These are phyloP conservation scores for Ypsolopha scabrella DNA, from an alignment of 2,888 invertebrate species.

Conservation along the genomic window DNA sequence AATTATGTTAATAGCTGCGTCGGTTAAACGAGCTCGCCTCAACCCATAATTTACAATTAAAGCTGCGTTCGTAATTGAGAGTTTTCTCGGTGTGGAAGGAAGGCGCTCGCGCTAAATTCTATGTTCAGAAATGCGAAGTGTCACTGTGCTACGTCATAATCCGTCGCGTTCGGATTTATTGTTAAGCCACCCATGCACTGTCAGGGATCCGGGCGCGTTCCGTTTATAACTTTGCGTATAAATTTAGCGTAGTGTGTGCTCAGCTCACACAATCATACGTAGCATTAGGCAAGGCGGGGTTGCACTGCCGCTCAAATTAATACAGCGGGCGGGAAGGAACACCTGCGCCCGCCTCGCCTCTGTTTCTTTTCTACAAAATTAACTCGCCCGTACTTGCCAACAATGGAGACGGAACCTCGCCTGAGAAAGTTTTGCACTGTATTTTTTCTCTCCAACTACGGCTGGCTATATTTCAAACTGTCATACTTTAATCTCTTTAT, in stretches of 20 bases:
- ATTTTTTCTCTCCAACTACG: conserved; percentile 54
- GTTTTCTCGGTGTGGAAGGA: not conserved
- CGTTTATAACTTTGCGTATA: conserved; percentile 40
- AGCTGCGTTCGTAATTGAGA: conserved; percentile 27
- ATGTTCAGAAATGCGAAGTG: not conserved
- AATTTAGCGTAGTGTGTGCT: conserved; percentile 44
- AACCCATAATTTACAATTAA: conserved; percentile 56
- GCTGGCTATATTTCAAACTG: conserved; percentile 68
- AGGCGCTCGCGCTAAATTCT: not conserved
- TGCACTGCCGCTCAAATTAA: conserved; percentile 45
- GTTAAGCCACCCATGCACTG: conserved; percentile 22
- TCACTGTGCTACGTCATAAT: conserved; percentile 43
- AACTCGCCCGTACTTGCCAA: conserved; percentile 52
- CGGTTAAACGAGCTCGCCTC: conserved; percentile 21
- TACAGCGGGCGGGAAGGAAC: conserved; percentile 40
- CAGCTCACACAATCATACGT: conserved; percentile 46
- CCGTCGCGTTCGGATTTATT: conserved; percentile 39
- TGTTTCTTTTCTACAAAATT: conserved; percentile 64
- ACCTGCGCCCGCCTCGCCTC: conserved; percentile 48
- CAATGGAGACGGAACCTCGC: conserved; percentile 45
- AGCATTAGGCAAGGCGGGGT: conserved; percentile 56
- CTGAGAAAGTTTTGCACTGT: conserved; percentile 56
- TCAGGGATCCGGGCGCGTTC: conserved; percentile 29
- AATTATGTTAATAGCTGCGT: conserved; percentile 53
- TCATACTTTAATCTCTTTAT: conserved; percentile 70